phyloP scores from a whole-genome alignment of 2,113 vertebrate genomes.

The Bubo scandiacus region DNA sequence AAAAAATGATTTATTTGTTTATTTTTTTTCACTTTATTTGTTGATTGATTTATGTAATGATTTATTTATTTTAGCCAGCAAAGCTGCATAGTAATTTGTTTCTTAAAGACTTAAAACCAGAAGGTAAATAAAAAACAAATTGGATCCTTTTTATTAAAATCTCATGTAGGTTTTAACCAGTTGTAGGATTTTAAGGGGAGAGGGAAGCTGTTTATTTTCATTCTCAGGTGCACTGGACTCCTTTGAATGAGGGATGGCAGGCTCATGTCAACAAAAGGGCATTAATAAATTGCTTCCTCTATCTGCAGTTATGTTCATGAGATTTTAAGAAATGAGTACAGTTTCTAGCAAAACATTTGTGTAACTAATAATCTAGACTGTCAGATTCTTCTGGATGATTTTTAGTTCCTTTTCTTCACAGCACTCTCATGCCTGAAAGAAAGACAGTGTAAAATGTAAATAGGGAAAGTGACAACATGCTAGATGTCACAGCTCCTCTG shows the following conservation, averaged over 20 bases:
- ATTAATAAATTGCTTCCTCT: background rate
- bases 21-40: background rate
- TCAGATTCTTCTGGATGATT: background rate
- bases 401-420: background rate
- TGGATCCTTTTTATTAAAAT: background rate
- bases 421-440: background rate
- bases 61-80: background rate
- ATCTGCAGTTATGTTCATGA: background rate
- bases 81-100: slow-evolving; percentile 1
- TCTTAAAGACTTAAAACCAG: background rate
- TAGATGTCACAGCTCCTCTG: fast-evolving
- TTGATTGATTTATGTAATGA: slow-evolving; percentile 21
- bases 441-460: background rate
- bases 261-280: background rate
- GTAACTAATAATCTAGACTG: background rate
- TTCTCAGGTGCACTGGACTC: background rate
- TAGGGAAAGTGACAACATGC: background rate
- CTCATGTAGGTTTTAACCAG: background rate
- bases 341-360: background rate
- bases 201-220: background rate
- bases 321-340: background rate
- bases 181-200: background rate
- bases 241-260: background rate
- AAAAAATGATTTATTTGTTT: background rate
- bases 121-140: background rate